A percentile compares a stretch with the other conserved stretches of the same genome.
These are phyloP conservation scores for Podarcis cretensis DNA, from an alignment of 2,113 vertebrate genomes.

Conservation along the genomic window DNA sequence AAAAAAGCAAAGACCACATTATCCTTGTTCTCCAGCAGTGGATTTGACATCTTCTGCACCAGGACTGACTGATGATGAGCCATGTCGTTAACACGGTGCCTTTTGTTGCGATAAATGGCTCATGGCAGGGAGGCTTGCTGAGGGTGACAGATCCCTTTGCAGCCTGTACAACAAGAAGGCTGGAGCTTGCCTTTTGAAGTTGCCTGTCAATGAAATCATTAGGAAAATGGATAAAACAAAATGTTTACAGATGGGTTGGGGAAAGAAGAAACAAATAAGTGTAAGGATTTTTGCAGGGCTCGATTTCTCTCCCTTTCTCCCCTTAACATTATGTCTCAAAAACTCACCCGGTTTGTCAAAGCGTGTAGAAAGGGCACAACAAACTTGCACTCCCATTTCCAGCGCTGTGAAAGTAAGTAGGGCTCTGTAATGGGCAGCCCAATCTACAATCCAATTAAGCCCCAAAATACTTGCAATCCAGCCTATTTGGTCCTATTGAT, in stretches of 20 bases:
- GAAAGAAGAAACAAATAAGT: constrained; percentile 28
- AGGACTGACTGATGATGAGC: constrained; percentile 64
- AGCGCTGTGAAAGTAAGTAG: not conserved
- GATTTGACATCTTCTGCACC: constrained; percentile 59
- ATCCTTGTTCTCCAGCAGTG: constrained; percentile 61
- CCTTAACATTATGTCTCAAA: not conserved
- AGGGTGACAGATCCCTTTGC: constrained; percentile 41
- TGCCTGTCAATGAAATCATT: constrained; percentile 41
- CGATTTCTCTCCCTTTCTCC: not conserved
- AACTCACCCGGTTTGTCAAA: not conserved
- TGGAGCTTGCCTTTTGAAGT: constrained; percentile 60
- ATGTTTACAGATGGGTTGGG: constrained; percentile 42
- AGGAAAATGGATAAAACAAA: constrained; percentile 38
- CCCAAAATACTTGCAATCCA: not conserved
- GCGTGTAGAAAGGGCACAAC: not conserved
- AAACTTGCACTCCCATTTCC: not conserved
- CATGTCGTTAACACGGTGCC: constrained; percentile 21
- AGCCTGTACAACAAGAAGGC: constrained; percentile 41
- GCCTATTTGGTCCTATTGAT: not conserved
- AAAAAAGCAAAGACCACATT: constrained; percentile 59
- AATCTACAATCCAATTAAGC: not conserved
- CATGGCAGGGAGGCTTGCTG: constrained; percentile 58
- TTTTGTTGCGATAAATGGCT: constrained; percentile 69
- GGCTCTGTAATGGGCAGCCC: not conserved
- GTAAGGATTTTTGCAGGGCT: constrained; percentile 2